These are phyloP conservation scores for Bradypodion ventrale DNA, from an alignment of 2,797 vertebrate species.

Conservation along the genomic window DNA sequence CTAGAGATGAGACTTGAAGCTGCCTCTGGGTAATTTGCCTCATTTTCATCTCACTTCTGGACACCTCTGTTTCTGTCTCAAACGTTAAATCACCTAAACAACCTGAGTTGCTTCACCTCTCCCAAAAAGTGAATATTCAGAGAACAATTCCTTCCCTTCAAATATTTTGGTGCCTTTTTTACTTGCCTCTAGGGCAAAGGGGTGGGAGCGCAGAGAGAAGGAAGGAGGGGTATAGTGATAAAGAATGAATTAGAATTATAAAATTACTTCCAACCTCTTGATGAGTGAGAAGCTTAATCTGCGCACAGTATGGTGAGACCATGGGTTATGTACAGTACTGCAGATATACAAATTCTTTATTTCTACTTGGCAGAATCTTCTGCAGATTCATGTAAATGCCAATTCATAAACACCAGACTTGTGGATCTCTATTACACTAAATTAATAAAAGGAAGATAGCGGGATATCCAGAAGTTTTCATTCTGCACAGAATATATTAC, in stretches of 20 bases:
- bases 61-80: background rate
- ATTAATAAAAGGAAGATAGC: background rate
- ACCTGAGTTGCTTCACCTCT: background rate
- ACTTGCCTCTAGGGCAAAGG: accelerated
- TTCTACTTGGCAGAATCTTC: background rate
- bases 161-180: background rate
- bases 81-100: background rate
- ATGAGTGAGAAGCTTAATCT: background rate
- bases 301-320: background rate
- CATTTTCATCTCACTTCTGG: background rate
- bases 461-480: background rate
- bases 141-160: background rate
- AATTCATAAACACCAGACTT: background rate
- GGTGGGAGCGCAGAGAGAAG: accelerated
- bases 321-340: background rate
- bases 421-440: background rate
- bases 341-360: background rate
- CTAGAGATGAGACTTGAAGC: conserved; percentile 17
- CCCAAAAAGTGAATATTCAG: background rate
- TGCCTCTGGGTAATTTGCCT: background rate
- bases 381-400: background rate
- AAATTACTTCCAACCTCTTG: background rate
- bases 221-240: background rate
- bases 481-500: background rate
- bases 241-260: background rate